Evolutionary conservation across 1,140 invertebrate genomes (phyloP), one percentile per base, ranked within the genome.

Genomic region (Idris sp.): DNA sequence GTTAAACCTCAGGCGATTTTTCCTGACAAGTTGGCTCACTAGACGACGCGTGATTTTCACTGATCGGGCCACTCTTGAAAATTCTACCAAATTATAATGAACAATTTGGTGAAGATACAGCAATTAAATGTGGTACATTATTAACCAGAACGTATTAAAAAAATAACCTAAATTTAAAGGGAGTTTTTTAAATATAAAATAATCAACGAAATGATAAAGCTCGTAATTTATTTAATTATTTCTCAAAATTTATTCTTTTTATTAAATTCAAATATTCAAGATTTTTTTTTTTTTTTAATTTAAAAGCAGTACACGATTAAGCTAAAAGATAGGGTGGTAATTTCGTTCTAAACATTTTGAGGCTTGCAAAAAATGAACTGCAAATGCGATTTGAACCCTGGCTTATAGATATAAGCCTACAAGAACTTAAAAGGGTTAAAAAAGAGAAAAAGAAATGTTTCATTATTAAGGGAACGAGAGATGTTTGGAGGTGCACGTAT

Each of bases 1-100:
- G 25, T 62, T 41, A 54, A 36, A 41, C 67, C 41, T 16, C 56
- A 18, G 49, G 56, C 49, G 36, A 71, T 36, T 71, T 61, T 61
- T 40, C 67, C 43, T 22, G 25, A 22, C 44, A 44, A 53, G 28
- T 48, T 44, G 53, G 26, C 19, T 48, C 43, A 10, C 33, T 28
- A 33, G 38, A 61, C 31, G 44, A 74, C 19, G 58, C 71, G 71
- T 76, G 71, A 49, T 79, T 79, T 74, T 73, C 61, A 64, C 58
- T 73, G 67, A 79, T 79, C 74, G 65, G 72, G 75, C 77, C 62
- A 79, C 71, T 79, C 61, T 31, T 28, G 16, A n/a, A 9, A 25
- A 15, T 28, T 36, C 25, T 41, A 2, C 35, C 33, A 51, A 61
- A 62, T 56, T 48, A 59, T 73, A 79, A 62, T 53, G 44, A 77